Percentiles rank a stretch among this genome's conserved stretches.
Conservation (phyloP, 2,113 vertebrate genomes). For the Halichoerus grypus region DNA sequence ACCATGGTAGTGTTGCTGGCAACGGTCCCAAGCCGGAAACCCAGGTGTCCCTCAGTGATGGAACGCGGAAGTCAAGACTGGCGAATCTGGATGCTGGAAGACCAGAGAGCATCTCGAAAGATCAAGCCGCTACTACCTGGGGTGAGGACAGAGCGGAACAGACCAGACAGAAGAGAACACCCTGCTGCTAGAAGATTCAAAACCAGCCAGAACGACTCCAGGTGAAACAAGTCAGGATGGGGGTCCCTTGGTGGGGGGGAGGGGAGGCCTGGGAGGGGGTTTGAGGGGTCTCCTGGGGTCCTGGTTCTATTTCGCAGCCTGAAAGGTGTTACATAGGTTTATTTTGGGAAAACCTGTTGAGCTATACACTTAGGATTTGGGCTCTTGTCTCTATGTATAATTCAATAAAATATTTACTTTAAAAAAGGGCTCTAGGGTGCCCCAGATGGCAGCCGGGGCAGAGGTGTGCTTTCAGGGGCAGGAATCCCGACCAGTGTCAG, state of each 20-base stretch:
- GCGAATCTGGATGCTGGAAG: accelerated
- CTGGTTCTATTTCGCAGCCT: not conserved
- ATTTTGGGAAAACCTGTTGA: not conserved
- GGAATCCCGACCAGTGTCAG: not conserved
- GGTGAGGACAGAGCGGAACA: accelerated
- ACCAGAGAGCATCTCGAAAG: not conserved
- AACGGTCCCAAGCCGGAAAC: not conserved
- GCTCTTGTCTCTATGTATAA: not conserved
- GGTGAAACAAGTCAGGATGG: not conserved
- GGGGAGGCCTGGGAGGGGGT: not conserved
- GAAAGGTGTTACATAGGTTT: not conserved
- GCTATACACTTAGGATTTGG: not conserved
- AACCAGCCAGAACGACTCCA: not conserved
- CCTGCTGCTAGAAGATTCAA: not conserved
- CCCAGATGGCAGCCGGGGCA: accelerated
- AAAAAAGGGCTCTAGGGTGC: not conserved
- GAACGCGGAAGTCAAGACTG: too few relatives aligned
- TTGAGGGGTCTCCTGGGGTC: not conserved
- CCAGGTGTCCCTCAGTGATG: not conserved
- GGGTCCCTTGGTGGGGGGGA: not conserved
- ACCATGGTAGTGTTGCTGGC: too few relatives aligned
- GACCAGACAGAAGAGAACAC: not conserved
- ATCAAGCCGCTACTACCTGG: not conserved
- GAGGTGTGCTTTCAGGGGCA: accelerated
- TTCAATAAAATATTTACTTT: not conserved